These are phyloP conservation scores for Euwallacea fornicatus DNA, from an alignment of 1,140 invertebrate species.

Conservation along the genomic window DNA sequence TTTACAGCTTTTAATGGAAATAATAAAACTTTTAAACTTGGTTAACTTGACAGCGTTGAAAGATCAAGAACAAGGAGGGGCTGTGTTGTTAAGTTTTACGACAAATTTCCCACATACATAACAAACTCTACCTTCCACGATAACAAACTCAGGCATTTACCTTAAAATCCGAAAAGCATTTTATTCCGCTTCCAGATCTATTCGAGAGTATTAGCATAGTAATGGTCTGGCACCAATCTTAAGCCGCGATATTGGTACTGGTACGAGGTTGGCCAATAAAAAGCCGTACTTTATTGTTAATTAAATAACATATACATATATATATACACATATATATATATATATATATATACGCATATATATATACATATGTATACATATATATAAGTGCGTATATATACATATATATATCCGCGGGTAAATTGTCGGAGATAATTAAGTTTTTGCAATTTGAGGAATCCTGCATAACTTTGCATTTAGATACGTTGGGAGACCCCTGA, in stretches of 20 bases:
- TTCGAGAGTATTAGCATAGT: constrained; percentile 41
- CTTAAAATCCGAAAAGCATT: neutral
- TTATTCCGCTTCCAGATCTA: constrained; percentile 29
- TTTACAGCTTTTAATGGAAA: too few relatives aligned
- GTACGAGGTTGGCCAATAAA: constrained; percentile 36
- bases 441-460: constrained; percentile 34
- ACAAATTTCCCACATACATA: too few relatives aligned
- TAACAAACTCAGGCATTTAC: too few relatives aligned
- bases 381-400: too few relatives aligned
- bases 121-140: too few relatives aligned
- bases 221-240: constrained; percentile 28
- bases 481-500: constrained; percentile 17
- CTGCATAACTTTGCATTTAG: constrained; percentile 32
- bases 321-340: too few relatives aligned
- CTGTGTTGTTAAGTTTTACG: too few relatives aligned
- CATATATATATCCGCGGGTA: constrained; percentile 35
- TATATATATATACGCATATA: too few relatives aligned
- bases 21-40: too few relatives aligned
- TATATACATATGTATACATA: too few relatives aligned
- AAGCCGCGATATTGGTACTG: constrained; percentile 32
- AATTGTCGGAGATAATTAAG: constrained; percentile 43
- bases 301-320: constrained; percentile 41
- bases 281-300: constrained; percentile 43
- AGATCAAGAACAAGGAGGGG: too few relatives aligned
- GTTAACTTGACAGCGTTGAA: too few relatives aligned